A percentile compares a stretch with the other conserved stretches of the same genome.
Evolutionary conservation across 2,113 vertebrate species (phyloP).

Genomic region (Paramormyrops kingsleyae): DNA sequence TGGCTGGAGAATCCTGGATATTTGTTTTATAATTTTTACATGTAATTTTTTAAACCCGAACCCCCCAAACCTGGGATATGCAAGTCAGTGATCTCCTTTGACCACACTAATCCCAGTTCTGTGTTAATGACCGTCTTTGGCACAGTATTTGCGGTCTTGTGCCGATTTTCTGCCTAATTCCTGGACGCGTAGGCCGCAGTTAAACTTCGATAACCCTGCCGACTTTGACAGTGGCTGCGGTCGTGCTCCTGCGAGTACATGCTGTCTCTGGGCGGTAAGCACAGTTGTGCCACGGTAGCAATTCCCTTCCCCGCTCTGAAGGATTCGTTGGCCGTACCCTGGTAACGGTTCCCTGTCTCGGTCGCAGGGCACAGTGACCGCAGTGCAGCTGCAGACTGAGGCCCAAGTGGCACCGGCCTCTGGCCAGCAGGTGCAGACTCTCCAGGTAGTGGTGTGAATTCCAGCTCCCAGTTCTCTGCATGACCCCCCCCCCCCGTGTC

Average conservation of each 20-base stretch:
- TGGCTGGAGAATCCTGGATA: neutral
- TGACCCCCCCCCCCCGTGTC: neutral
- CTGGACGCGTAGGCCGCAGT: neutral
- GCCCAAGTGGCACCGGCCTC: constrained; percentile 91
- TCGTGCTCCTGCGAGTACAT: neutral
- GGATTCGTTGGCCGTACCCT: neutral
- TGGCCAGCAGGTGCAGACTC: constrained; percentile 99
- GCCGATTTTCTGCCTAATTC: neutral
- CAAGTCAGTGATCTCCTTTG: neutral
- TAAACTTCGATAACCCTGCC: neutral
- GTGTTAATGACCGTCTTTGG: neutral
- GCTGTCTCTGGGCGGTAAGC: neutral
- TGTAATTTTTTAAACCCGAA: neutral
- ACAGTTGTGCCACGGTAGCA: neutral
- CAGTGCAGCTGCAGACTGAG: constrained; percentile 98
- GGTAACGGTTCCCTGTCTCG: constrained; percentile 71
- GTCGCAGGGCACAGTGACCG: constrained; percentile 96
- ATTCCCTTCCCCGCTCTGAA: neutral
- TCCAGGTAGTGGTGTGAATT: constrained; percentile 99
- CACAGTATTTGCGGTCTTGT: neutral
- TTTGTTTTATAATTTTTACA: neutral
- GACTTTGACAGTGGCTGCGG: neutral
- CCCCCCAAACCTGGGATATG: neutral
- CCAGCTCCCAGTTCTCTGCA: constrained; percentile 47
- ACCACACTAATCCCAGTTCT: neutral